Evolutionary conservation across 2,797 vertebrate species (phyloP).

Genomic region (Tokudaia tokunoshimensis): DNA sequence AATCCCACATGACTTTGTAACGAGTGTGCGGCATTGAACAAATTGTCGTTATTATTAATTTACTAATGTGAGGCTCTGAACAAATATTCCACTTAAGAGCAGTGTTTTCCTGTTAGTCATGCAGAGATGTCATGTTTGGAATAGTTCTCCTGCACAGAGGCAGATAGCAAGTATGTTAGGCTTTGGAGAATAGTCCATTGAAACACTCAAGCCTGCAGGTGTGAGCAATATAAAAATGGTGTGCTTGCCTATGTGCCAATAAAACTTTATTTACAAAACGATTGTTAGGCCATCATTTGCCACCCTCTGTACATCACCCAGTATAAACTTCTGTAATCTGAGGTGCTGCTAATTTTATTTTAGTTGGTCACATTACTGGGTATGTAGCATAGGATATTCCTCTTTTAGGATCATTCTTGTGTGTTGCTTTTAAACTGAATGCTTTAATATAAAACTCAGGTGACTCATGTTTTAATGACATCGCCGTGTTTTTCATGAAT

Average conservation of each 20-base stretch:
- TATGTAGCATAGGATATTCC: neutral
- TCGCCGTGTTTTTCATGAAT: conserved; percentile 61
- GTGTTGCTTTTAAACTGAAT: neutral
- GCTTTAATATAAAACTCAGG: conserved; percentile 36
- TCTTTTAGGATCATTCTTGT: conserved; percentile 12
- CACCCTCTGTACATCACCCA: neutral
- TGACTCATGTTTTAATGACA: conserved; percentile 37
- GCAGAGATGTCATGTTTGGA: neutral
- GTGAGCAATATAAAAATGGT: neutral
- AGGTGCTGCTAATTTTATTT: neutral
- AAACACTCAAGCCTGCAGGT: neutral
- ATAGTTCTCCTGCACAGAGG: neutral
- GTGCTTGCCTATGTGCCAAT: neutral
- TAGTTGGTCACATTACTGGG: neutral
- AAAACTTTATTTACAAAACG: conserved; percentile 53
- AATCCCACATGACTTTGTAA: neutral
- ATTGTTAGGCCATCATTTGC: neutral
- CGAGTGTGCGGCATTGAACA: neutral
- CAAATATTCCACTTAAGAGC: neutral
- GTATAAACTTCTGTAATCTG: conserved; percentile 6
- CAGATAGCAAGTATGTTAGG: neutral
- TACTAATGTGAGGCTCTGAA: neutral
- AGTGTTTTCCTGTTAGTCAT: neutral
- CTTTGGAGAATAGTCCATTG: neutral
- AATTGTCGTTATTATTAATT: neutral